A percentile compares a stretch with the other conserved stretches of the same genome.
Evolutionary conservation across 2,888 invertebrate genomes (phyloP).

Genomic region (Harpagoxenus sublaevis): DNA sequence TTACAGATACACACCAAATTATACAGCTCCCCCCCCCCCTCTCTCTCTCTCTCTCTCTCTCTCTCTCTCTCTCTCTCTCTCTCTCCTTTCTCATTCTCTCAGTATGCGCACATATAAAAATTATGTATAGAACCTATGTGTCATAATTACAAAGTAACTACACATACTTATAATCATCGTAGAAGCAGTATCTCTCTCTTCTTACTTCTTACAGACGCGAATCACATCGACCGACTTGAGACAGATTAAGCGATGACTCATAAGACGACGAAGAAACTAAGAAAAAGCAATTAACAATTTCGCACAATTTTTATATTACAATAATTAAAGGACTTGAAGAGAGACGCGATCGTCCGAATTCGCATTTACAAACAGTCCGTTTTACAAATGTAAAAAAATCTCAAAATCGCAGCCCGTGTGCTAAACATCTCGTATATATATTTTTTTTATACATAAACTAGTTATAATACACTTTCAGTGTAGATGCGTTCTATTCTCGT

Average conservation of each 20-base stretch:
- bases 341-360: conserved; percentile 1
- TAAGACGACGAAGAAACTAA: background rate
- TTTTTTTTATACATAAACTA: conserved; percentile 20
- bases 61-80: background rate
- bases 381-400: conserved; percentile 9
- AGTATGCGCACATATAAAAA: conserved; percentile 70
- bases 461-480: conserved; percentile 10
- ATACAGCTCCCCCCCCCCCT: background rate
- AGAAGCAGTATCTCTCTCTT: conserved; percentile 69
- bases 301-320: conserved; percentile 12
- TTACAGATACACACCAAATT: conserved; percentile 59
- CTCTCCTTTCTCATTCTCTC: conserved; percentile 37
- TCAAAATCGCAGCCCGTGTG: conserved; percentile 8
- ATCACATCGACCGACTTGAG: conserved; percentile 46
- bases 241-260: background rate
- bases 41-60: too few species aligned
- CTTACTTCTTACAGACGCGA: conserved; percentile 18
- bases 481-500: background rate
- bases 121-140: conserved; percentile 75
- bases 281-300: background rate
- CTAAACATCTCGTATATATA: background rate
- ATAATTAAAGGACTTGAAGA: background rate
- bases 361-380: conserved; percentile 10
- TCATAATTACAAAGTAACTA: conserved; percentile 78
- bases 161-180: conserved; percentile 78